Percentiles rank a stretch among this genome's conserved stretches.
These are phyloP conservation scores for Stercorarius parasiticus DNA, from an alignment of 2,113 vertebrate species.

Conservation along the genomic window DNA sequence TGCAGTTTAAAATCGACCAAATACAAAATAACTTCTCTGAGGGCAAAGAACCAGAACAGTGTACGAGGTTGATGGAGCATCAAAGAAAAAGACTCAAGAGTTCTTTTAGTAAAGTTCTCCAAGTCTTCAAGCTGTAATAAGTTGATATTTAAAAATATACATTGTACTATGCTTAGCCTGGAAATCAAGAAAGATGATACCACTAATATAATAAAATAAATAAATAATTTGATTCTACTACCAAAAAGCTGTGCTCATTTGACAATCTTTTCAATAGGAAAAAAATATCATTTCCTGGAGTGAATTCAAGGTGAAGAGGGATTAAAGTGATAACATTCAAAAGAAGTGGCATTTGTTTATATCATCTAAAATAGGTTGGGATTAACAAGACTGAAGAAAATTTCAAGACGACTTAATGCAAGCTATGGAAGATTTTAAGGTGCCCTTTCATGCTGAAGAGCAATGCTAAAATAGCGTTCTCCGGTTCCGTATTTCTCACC, in stretches of 20 bases:
- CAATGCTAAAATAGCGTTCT: neutral
- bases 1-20: constrained; percentile 20
- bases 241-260: neutral
- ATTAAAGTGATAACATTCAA: neutral
- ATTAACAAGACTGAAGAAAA: constrained; percentile 14
- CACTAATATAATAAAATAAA: neutral
- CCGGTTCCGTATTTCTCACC: neutral
- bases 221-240: neutral
- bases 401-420: neutral
- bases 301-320: constrained; percentile 3
- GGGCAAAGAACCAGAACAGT: constrained; percentile 53
- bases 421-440: neutral
- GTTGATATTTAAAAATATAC: constrained; percentile 9
- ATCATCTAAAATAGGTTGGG: neutral
- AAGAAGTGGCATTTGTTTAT: constrained; percentile 6
- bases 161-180: neutral
- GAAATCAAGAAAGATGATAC: neutral
- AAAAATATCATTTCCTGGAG: neutral
- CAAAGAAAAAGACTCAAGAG: constrained; percentile 42
- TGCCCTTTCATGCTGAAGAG: neutral
- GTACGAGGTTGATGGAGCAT: neutral
- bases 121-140: neutral
- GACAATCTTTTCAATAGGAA: neutral
- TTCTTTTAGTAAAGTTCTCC: neutral
- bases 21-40: constrained; percentile 57